Evolutionary conservation across 2,888 invertebrate species (phyloP), one percentile per base, ranked within the genome.

Genomic region (Temnothorax rugatulus): DNA sequence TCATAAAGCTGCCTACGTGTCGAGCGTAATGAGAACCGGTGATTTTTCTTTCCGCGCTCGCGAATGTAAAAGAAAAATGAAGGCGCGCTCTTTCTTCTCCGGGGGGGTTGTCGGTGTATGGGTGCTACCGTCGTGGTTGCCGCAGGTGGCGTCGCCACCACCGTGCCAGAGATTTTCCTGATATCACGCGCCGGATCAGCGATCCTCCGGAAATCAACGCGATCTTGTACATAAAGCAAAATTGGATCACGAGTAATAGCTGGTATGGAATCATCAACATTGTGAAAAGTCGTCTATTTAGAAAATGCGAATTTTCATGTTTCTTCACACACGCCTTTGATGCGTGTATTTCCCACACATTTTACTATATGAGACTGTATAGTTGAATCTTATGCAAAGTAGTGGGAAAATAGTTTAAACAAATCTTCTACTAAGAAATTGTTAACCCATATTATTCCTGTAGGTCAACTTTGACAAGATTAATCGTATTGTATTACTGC

Each of bases 1-100:
- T 75, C 74, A 93, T 94, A 94, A 94, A 93, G 94, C 93, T 93
- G 93, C 93, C 93, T 94, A 94, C 94, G 94, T 94, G 94, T 94
- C 93, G 93, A 93, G 94, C 93, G 93, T 94, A 94, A 94, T 94
- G 94, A 94, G 94, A 94, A 92, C 93, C 93, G 94, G 95, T 94
- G 94, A 94, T 94, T 94, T 94, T 95, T 94, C 94, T 94, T 92
- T 90, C 86, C 90, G 90, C 91, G 90, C 88, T 87, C 89, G 90
- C 91, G 91, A 92, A 92, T 92, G 89, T 91, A 90, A 87, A 90
- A 90, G 88, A 92, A 92, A 91, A 91, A 90, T 91, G 88, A 91
- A 89, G 87, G 88, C 82, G 86, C 85, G 87, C 91, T 68, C 86
- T 82, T 74, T 44, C 76, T 63, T 82, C 84, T 57, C 38, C 34